Evolutionary conservation across 92 coral and sea anemone genomes (phyloP), one percentile per base, ranked within the genome.

Genomic region (Umimayanthus kanabou): DNA sequence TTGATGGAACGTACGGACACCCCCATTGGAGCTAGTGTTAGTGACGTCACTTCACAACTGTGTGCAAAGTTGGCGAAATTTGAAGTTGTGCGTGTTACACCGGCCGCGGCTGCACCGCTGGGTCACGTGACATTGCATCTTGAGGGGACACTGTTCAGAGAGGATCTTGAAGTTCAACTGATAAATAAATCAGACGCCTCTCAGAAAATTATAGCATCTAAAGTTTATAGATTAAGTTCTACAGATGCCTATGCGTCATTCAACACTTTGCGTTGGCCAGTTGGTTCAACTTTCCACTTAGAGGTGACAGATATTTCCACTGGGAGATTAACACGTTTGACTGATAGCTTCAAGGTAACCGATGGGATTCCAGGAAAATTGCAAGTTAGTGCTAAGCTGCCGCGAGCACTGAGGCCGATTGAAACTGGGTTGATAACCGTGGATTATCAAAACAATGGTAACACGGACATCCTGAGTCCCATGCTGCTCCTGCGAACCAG

Each of bases 91-190:
- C 90, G 90, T 9, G 90, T 94, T 7, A 82, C 88, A 71, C 97
- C 97, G 23, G 58, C 49, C 16, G 67, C 61, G 5, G 92, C 93
- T 45, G 90, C 97, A n/a, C 91, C 97, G 4, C 73, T 89, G 11
- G 97, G 96, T 28, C 85, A 90, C 23, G 90, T 85, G 43, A 94
- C 97, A n/a, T 64, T 94, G 67, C 91, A 89, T 77, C 73, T 94
- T 57, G 93, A 93, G 76, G 97, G 97, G 10, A 93, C 95, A 0
- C 74, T 94, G 64, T 93, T 94, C 55, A 92, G 94, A 20, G 93
- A 92, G 84, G 81, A 88, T 4, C 69, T 91, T 16, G 92, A 93
- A 64, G 95, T 91, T 33, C 85, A 65, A 64, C 86, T 92, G 42
- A 57, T 80, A 71, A 85, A 80, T n/a, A 20, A 80, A 61, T 91